Percentiles rank a stretch among this genome's conserved stretches.
Evolutionary conservation across 2,888 invertebrate species (phyloP).

Genomic region (Tenthredo livida): DNA sequence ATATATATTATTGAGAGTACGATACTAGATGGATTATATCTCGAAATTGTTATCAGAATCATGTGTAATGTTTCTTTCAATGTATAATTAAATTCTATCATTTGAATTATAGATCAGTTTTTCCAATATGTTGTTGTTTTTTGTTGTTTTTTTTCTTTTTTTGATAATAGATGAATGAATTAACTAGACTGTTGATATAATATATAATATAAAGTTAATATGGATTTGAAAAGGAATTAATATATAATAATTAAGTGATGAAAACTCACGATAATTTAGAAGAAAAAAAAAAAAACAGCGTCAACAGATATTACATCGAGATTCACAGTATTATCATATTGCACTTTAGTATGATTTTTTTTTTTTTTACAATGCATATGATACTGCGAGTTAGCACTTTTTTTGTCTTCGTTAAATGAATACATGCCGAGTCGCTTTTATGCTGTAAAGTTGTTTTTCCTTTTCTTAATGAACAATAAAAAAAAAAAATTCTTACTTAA

Average conservation of each 20-base stretch:
- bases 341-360: not conserved
- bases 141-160: not conserved
- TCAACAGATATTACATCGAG: no score
- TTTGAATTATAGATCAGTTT: not conserved
- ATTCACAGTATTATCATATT: no score
- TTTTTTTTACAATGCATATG: not conserved
- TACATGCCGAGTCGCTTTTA: not conserved
- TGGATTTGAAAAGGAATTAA: conserved; percentile 3
- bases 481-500: not conserved
- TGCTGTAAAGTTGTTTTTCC: not conserved
- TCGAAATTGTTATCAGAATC: not conserved
- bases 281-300: no score
- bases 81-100: not conserved
- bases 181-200: not conserved
- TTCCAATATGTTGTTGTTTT: not conserved
- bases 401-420: not conserved
- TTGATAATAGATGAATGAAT: not conserved
- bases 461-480: not conserved
- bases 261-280: not conserved
- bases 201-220: not conserved
- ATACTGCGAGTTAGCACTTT: not conserved
- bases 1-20: not conserved
- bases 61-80: not conserved
- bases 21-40: not conserved
- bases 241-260: not conserved